Conservation (phyloP, 2,113 vertebrate species). For the Toxotes jaculatrix region DNA sequence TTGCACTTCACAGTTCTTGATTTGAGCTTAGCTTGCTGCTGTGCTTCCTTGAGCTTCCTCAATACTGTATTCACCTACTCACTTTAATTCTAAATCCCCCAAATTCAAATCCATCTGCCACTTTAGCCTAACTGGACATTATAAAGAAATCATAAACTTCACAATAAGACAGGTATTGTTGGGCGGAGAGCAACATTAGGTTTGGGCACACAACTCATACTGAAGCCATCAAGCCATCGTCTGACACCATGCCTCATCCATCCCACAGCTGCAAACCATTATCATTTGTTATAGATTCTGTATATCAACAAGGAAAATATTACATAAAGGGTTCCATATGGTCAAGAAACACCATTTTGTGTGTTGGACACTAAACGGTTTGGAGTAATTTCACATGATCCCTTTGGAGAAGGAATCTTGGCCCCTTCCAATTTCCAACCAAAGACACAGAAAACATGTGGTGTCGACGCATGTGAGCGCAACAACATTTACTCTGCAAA, state of each 20-base stretch:
- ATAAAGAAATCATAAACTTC: conserved; percentile 61
- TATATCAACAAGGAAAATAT: conserved; percentile 90
- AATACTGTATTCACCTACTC: not conserved
- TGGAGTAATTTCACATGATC: conserved; percentile 92
- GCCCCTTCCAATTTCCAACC: conserved; percentile 66
- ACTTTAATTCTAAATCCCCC: conserved; percentile 26
- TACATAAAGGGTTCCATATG: conserved; percentile 94
- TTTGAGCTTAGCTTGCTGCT: conserved; percentile 9
- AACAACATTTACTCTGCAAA: conserved; percentile 93
- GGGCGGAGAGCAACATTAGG: conserved; percentile 18
- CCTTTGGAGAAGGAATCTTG: conserved; percentile 88
- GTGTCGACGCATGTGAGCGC: conserved; percentile 86
- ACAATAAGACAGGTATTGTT: conserved; percentile 53
- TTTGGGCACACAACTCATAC: conserved; percentile 56
- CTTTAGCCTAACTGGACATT: conserved; percentile 24
- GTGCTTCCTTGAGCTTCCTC: conserved; percentile 6
- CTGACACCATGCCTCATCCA: conserved; percentile 71
- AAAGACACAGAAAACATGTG: conserved; percentile 74
- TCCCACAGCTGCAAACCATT: conserved; percentile 94
- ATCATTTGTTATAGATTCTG: conserved; percentile 94
- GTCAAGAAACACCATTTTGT: conserved; percentile 87
- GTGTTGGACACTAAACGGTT: conserved; percentile 92
- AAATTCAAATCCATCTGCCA: conserved; percentile 23
- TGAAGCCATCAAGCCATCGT: conserved; percentile 74
- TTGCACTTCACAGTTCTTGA: conserved; percentile 9